These are phyloP conservation scores for Pelobates fuscus DNA, from an alignment of 2,113 vertebrate species.

Conservation along the genomic window DNA sequence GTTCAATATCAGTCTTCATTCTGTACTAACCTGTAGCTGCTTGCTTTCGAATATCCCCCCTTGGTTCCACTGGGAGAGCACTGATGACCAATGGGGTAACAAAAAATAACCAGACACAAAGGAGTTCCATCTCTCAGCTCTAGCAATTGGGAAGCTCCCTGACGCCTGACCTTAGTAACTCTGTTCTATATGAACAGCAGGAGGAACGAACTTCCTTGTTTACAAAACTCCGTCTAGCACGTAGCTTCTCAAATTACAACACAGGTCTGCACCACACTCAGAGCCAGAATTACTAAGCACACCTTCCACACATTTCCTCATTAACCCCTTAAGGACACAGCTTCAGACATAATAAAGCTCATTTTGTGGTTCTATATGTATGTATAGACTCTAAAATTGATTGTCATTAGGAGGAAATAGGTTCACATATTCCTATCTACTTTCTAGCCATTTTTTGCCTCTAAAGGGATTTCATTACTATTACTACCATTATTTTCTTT, in stretches of 20 bases:
- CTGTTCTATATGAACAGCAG: not conserved
- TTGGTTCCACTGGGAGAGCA: conserved; percentile 10
- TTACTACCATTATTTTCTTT: too few species aligned
- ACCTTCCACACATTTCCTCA: too few species aligned
- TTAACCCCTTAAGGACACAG: too few species aligned
- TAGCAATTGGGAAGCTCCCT: not conserved
- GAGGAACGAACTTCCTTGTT: conserved; percentile 43
- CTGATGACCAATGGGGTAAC: not conserved
- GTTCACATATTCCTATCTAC: too few species aligned
- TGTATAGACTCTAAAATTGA: too few species aligned
- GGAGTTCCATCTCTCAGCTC: not conserved
- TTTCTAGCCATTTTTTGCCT: too few species aligned
- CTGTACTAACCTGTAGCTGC: conserved; percentile 15
- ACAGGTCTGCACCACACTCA: not conserved
- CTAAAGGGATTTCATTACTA: too few species aligned
- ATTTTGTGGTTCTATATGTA: too few species aligned
- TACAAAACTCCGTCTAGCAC: not conserved
- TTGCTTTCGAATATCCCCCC: not conserved
- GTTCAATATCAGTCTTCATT: too few species aligned
- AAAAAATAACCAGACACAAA: not conserved
- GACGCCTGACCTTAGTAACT: not conserved
- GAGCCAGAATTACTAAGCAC: not conserved
- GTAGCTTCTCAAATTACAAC: conserved; percentile 16
- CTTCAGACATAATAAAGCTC: too few species aligned
- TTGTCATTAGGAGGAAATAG: too few species aligned